A percentile compares a stretch with the other conserved stretches of the same genome.
phyloP scores from a whole-genome alignment of 2,797 vertebrate genomes.

The Avahi laniger region DNA sequence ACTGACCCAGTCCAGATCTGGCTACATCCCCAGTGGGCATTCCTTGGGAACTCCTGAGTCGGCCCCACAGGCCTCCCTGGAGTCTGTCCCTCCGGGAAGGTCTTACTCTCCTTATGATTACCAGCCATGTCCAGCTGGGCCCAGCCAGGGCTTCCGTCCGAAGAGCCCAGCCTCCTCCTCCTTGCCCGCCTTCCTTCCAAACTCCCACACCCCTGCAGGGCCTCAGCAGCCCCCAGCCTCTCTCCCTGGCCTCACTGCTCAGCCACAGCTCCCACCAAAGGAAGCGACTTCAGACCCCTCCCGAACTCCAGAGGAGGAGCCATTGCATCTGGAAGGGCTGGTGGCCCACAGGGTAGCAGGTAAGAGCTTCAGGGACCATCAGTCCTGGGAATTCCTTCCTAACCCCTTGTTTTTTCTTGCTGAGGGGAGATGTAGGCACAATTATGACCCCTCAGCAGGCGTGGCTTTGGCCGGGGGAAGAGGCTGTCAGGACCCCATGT shows the following conservation, averaged over 20 bases:
- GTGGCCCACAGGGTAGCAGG: slow-evolving; percentile 98
- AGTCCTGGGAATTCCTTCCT: background rate
- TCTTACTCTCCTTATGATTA: slow-evolving; percentile 82
- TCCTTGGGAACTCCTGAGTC: slow-evolving; percentile 53
- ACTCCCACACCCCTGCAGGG: slow-evolving; percentile 75
- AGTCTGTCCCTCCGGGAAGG: slow-evolving; percentile 42
- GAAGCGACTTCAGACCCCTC: slow-evolving; percentile 80
- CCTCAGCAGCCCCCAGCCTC: slow-evolving; percentile 82
- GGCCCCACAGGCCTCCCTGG: slow-evolving; percentile 50
- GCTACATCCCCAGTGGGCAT: slow-evolving; percentile 68
- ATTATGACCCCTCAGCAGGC: background rate
- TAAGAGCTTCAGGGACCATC: slow-evolving; percentile 84
- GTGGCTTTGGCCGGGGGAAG: background rate
- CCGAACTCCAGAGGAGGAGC: slow-evolving; percentile 88
- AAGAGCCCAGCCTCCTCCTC: slow-evolving; percentile 84
- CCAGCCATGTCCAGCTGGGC: slow-evolving; percentile 62
- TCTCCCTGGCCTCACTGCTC: slow-evolving; percentile 75
- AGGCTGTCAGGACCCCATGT: background rate
- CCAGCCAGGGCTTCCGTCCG: slow-evolving; percentile 79
- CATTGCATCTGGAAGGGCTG: slow-evolving; percentile 94
- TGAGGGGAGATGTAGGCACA: background rate
- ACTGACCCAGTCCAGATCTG: slow-evolving; percentile 82
- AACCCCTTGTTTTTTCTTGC: background rate
- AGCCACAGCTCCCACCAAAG: slow-evolving; percentile 81
- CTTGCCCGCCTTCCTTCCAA: slow-evolving; percentile 68